phyloP scores from a whole-genome alignment of 2,888 invertebrate genomes.

The Oxycera nigricornis region DNA sequence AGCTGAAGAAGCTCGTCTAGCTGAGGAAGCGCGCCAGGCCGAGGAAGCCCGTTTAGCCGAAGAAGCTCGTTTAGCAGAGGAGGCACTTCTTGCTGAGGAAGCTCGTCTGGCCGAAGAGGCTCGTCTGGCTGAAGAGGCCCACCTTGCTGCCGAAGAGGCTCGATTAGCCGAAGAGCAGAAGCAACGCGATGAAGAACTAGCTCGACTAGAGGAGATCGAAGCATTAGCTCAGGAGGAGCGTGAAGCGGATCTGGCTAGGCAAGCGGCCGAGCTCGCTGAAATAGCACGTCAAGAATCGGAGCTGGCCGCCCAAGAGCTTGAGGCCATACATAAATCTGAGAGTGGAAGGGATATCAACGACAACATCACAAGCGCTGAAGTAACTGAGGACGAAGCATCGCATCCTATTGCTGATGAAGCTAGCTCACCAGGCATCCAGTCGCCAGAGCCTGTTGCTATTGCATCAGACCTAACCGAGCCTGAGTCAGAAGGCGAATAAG shows the following conservation, averaged over 20 bases:
- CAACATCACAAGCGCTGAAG: conserved; percentile 49
- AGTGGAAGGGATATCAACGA: conserved; percentile 47
- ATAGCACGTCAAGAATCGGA: conserved; percentile 70
- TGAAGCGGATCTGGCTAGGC: conserved; percentile 73
- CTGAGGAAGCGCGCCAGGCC: conserved; percentile 56
- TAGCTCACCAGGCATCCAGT: conserved; percentile 41
- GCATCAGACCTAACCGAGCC: conserved; percentile 50
- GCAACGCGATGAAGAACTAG: conserved; percentile 65
- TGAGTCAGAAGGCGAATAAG: conserved; percentile 51
- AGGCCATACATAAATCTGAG: conserved; percentile 55
- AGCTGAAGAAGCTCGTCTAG: conserved; percentile 61
- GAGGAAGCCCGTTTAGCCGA: conserved; percentile 62
- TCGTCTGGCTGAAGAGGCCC: conserved; percentile 45
- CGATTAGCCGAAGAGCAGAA: conserved; percentile 62
- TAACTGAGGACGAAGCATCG: conserved; percentile 61
- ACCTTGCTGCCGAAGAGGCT: conserved; percentile 60
- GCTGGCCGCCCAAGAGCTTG: conserved; percentile 67
- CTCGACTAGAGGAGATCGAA: conserved; percentile 64
- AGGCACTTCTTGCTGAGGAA: conserved; percentile 51
- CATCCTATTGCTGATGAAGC: conserved; percentile 56
- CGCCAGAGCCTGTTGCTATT: conserved; percentile 51
- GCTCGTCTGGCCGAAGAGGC: conserved; percentile 61
- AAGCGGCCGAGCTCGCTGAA: conserved; percentile 75
- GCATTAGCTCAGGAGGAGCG: conserved; percentile 65
- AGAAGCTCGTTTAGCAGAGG: conserved; percentile 58